Evolutionary conservation across 1,140 invertebrate genomes (phyloP), one percentile per base, ranked within the genome.

Genomic region (Heliconius eleuchia): DNA sequence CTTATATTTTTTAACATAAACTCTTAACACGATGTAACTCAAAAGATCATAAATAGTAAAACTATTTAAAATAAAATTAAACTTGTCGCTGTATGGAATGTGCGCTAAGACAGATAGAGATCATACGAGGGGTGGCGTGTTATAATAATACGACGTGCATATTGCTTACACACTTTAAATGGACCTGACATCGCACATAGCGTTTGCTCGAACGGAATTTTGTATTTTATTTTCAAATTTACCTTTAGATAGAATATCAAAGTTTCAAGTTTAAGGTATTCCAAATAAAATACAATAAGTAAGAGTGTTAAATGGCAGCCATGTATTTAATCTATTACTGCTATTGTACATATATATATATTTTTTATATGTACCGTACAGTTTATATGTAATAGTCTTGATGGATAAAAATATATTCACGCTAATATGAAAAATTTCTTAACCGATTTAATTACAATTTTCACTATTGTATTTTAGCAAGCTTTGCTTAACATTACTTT

Each of bases 111-210:
- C 11, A 66, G 60, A 66, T 66, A 66, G 60, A 1, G 27, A 66
- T 66, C 60, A 66, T 6, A 27, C 27, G 60, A 66, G 60, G 55
- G 60, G 60, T 66, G 60, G 60, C 60, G 27, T 66, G n/a, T 57
- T 57, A 57, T 57, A 57, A 57, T 57, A 57, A 57, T 57, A 57
- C 27, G 9, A 30, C 60, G 60, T 30, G 13, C 60, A 30, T 11
- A 66, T 66, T 66, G 60, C 60, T 66, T 30, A 66, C 60, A 66
- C n/a, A n/a, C 13, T 46, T 46, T 66, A 66, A 27, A 66, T 13
- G 60, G 6, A 13, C 23, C 60, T 55, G 57, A 60, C 19, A 27
- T 60, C 57, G 57, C 3, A 23, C 23, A 60, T 23, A 19, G n/a
- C 23, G 23, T 23, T 23, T 23, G 23, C 57, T n/a, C 3, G 16